Conservation (phyloP, 2,797 vertebrate genomes). For the Platalea minor region DNA sequence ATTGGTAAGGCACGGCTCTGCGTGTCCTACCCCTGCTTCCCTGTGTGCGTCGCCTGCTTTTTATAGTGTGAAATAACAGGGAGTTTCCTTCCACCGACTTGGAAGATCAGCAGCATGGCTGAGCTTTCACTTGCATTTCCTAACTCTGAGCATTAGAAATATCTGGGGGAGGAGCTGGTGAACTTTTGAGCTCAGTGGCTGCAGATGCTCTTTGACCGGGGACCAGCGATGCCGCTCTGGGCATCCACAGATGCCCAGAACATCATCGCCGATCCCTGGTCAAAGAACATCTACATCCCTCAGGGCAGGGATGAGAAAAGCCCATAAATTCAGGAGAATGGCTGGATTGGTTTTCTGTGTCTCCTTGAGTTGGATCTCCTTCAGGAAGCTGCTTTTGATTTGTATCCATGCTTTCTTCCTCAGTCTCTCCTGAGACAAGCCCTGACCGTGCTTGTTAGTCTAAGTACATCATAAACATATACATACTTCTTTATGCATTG, state of each 20-base stretch:
- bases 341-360: not conserved
- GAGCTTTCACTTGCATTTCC: slow-evolving; percentile 51
- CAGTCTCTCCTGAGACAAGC: not conserved
- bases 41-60: not conserved
- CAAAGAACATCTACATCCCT: not conserved
- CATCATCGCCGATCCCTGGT: accelerated
- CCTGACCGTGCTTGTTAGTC: not conserved
- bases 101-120: not conserved
- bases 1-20: not conserved
- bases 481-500: not conserved
- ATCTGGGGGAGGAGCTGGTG: not conserved
- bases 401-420: not conserved
- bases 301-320: not conserved
- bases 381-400: not conserved
- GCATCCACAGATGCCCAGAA: not conserved
- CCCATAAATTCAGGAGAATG: not conserved
- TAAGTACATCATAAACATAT: not conserved
- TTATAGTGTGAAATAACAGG: not conserved
- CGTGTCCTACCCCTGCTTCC: not conserved
- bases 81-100: slow-evolving; percentile 11
- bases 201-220: not conserved
- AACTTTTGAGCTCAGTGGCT: not conserved
- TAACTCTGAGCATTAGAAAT: not conserved
- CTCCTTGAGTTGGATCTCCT: not conserved
- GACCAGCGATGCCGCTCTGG: accelerated